Base-by-base conservation (phyloP, 2,888 invertebrate genomes). In the Heteropelma amictum region DNA sequence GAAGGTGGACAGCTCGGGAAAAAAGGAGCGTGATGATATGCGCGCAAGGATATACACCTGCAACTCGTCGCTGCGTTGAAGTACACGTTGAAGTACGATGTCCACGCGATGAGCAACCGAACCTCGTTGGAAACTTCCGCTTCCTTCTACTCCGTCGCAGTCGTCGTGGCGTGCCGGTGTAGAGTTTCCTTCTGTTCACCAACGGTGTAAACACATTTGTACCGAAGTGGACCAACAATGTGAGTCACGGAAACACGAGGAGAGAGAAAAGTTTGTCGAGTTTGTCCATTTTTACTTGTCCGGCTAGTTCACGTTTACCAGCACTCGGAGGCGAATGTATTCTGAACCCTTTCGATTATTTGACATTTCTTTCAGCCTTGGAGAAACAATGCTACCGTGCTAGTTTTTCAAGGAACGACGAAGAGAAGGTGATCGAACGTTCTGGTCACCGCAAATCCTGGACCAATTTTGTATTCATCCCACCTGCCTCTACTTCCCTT, bases 161-260 rank as follows among this genome's bases (percentile, higher is more conserved):
- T 70, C 49, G n/a, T 75, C 68, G 71, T 51, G 35, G 28, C 45
- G 51, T 38, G 42, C n/a, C 33, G 71, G 77, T n/a, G n/a, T 56
- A 77, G 79, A 80, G 75, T 81, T 81, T 80, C 38, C 60, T 68
- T 38, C 30, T 38, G 56, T 77, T 74, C 76, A 74, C 72, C 77
- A 83, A 67, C 77, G 71, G 72, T 79, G 82, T 82, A 82, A 82
- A 84, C 85, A 85, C 82, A 84, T 83, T 82, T 76, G 80, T 80
- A 79, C 42, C 8, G 42, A 14, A 12, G 42, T 17, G 33, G 28
- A 51, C n/a, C n/a, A n/a, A n/a, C n/a, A n/a, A n/a, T n/a, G 12
- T 47, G 45, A 42, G 42, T 14, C 14, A 42, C 1, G 6, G 42
- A 58, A 28, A 1, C 8, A 42, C 5, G 26, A 26, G 47, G 21